A percentile compares a stretch with the other conserved stretches of the same genome.
These are phyloP conservation scores for Pandemis heparana DNA, from an alignment of 2,888 invertebrate genomes.

Conservation along the genomic window DNA sequence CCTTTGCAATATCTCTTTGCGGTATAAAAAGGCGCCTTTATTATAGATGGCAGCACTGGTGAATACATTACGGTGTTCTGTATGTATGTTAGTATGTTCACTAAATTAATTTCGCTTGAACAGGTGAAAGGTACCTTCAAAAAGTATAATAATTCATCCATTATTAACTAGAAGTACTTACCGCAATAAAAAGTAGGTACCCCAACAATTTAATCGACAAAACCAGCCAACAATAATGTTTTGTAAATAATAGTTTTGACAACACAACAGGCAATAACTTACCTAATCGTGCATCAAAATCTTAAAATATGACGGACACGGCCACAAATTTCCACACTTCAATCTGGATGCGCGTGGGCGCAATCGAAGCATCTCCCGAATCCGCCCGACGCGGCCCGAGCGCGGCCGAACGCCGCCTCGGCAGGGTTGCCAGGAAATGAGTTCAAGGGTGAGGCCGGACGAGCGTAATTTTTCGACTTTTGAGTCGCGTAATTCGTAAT, in stretches of 20 bases:
- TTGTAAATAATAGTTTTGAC: slow-evolving; percentile 43
- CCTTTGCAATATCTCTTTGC: not conserved
- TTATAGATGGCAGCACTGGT: too few relatives aligned
- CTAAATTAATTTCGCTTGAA: too few relatives aligned
- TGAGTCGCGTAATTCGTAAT: too few relatives aligned
- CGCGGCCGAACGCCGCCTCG: slow-evolving; percentile 48
- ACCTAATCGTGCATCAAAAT: slow-evolving; percentile 56
- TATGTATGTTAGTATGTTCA: too few relatives aligned
- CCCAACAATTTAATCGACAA: not conserved
- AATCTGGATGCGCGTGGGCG: slow-evolving; percentile 65
- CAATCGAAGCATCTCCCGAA: slow-evolving; percentile 60
- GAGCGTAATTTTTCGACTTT: too few relatives aligned
- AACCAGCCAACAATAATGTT: slow-evolving; percentile 5
- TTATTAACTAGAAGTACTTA: too few relatives aligned
- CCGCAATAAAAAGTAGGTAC: not conserved
- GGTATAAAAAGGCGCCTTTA: not conserved
- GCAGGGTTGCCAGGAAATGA: slow-evolving; percentile 18
- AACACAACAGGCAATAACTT: slow-evolving; percentile 52
- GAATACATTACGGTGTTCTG: too few relatives aligned
- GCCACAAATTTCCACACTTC: slow-evolving; percentile 49
- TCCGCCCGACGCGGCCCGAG: slow-evolving; percentile 61
- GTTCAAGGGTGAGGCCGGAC: not conserved
- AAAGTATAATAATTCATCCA: too few relatives aligned
- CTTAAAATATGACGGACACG: slow-evolving; percentile 49
- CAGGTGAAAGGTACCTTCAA: too few relatives aligned